Evolutionary conservation across 2,113 vertebrate genomes (phyloP).

Genomic region (Craseonycteris thonglongyai): DNA sequence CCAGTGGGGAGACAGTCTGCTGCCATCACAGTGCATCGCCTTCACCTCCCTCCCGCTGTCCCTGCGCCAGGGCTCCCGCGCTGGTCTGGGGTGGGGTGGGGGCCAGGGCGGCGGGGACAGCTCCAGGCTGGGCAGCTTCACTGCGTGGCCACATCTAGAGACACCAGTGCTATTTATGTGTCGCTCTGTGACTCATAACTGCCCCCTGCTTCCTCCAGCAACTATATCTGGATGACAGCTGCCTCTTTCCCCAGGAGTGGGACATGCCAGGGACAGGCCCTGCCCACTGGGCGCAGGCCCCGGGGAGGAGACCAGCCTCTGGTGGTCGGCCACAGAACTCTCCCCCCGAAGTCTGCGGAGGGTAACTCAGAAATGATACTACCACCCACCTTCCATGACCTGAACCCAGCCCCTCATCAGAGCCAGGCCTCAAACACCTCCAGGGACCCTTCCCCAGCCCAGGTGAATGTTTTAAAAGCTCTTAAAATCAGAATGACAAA

Average conservation of each 20-base stretch:
- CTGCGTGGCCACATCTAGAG: background rate
- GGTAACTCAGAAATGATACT: background rate
- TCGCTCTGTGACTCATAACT: background rate
- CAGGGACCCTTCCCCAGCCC: background rate
- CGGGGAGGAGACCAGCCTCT: background rate
- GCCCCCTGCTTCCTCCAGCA: background rate
- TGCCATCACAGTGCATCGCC: accelerated
- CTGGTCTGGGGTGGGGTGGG: background rate
- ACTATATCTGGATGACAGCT: background rate
- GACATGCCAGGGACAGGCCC: background rate
- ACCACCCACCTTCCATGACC: background rate
- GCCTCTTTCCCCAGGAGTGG: background rate
- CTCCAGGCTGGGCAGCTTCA: background rate
- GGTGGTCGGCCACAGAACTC: background rate
- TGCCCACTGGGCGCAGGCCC: background rate
- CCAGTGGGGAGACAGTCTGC: accelerated
- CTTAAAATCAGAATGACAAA: background rate
- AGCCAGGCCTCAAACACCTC: background rate
- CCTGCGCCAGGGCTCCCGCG: accelerated
- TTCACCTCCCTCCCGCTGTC: accelerated
- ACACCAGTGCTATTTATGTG: background rate
- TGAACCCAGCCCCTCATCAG: background rate
- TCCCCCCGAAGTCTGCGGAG: background rate
- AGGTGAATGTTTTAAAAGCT: background rate
- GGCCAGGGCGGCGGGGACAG: too few relatives aligned